Base-by-base conservation (phyloP, 2,888 invertebrate genomes). In the Beris morrisii region DNA sequence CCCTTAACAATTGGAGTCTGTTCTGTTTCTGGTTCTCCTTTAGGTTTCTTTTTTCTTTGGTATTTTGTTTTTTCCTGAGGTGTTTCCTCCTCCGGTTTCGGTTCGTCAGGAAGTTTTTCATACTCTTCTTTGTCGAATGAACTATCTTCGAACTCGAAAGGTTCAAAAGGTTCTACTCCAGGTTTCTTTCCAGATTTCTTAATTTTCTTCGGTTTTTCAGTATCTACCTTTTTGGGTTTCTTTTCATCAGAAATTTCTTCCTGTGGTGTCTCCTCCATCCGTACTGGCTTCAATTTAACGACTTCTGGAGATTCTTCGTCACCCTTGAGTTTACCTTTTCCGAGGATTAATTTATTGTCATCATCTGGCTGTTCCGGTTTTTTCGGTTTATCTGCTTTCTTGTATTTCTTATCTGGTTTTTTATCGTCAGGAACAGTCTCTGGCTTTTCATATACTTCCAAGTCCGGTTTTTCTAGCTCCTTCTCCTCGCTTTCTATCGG, bases 181-280 rank as follows among this genome's bases (percentile, higher is more conserved):
- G 11, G 3, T n/a, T 7, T 5, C 4, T 75, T 67, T 73, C 71
- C 71, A 56, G 72, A 71, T 58, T 57, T 64, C 12, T 54, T 56
- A 2, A 9, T 64, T 48, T 32, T 57, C 44, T 5, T 54, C 22
- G 48, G 72, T 43, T 68, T 67, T 13, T 69, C 70, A 30, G 83
- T 81, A 72, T 85, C 83, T 76, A 86, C 85, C 66, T 44, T n/a
- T 43, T 31, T 15, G 32, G 52, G n/a, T 65, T 72, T 9, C 70
- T 69, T 45, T 70, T 75, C 76, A 64, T 73, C 58, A 71, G 65
- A 3, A 64, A 86, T 77, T 71, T 84, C 80, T 0, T 81, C 79
- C 73, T 82, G 79, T 81, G 78, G 56, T 84, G 84, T 1, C 83
- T 82, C 69, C 85, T 73, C 70, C 82, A 82, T 2, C 82, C 79